These are phyloP conservation scores for Nomada ruficornis DNA, from an alignment of 2,888 invertebrate genomes.

Conservation along the genomic window DNA sequence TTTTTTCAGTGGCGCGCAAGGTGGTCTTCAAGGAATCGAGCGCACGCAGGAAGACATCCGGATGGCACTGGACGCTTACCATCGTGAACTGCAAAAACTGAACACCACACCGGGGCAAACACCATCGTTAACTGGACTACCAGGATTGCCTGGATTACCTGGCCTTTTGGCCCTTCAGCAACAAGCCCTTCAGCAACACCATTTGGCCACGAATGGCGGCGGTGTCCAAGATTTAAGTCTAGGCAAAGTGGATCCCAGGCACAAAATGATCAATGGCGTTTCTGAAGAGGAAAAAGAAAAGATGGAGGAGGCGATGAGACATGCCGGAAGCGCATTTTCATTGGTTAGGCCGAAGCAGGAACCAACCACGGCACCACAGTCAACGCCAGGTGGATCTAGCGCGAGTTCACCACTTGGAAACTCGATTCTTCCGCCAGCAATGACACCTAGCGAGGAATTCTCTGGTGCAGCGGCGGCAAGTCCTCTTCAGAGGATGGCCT, in stretches of 20 bases:
- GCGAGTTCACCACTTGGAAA: slow-evolving; percentile 94
- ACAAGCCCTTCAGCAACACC: slow-evolving; percentile 86
- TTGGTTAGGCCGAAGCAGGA: slow-evolving; percentile 94
- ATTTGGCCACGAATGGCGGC: slow-evolving; percentile 81
- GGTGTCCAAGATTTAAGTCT: slow-evolving; percentile 93
- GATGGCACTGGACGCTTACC: slow-evolving; percentile 95
- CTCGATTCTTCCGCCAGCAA: slow-evolving; percentile 93
- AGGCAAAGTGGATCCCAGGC: slow-evolving; percentile 87
- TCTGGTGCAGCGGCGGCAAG: slow-evolving; percentile 93
- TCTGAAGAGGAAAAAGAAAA: slow-evolving; percentile 89
- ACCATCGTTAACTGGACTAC: slow-evolving; percentile 85
- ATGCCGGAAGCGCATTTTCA: slow-evolving; percentile 94
- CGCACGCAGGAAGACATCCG: slow-evolving; percentile 94
- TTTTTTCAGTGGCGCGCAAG: slow-evolving; percentile 90
- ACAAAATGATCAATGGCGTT: slow-evolving; percentile 88
- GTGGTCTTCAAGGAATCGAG: slow-evolving; percentile 82
- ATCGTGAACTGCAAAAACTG: slow-evolving; percentile 95
- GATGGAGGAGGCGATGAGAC: slow-evolving; percentile 90
- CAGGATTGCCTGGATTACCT: slow-evolving; percentile 87
- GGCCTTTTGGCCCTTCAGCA: slow-evolving; percentile 92
- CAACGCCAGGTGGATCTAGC: slow-evolving; percentile 89
- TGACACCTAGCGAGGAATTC: slow-evolving; percentile 93
- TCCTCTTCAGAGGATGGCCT: slow-evolving; percentile 98
- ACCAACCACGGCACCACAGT: slow-evolving; percentile 87
- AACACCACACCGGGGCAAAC: slow-evolving; percentile 86